Conservation (phyloP, 2,113 vertebrate genomes). For the Suricata suricatta region DNA sequence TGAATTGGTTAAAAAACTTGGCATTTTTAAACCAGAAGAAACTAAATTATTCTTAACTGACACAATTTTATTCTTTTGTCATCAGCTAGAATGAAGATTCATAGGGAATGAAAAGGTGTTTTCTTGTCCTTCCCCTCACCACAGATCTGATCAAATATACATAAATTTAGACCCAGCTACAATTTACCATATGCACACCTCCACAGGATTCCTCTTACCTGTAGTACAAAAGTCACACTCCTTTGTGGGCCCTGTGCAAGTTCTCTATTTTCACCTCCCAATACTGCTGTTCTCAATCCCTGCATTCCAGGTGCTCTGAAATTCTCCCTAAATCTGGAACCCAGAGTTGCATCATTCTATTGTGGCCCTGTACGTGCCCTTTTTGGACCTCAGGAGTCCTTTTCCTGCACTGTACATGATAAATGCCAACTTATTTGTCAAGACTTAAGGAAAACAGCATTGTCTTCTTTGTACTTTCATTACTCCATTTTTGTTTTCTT, state of each 20-base stretch:
- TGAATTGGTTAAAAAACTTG: background rate
- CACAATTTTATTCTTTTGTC: conserved; percentile 16
- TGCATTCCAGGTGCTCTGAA: background rate
- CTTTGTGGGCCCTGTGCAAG: background rate
- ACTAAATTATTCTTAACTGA: conserved; percentile 6
- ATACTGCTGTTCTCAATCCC: background rate
- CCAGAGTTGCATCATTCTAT: background rate
- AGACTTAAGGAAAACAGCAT: background rate
- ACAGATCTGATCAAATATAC: background rate
- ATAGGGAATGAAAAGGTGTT: background rate
- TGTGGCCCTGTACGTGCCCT: background rate
- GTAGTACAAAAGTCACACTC: background rate
- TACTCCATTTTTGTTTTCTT: background rate
- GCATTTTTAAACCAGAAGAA: background rate
- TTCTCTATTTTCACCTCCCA: background rate
- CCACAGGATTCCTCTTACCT: background rate
- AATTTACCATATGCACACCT: background rate
- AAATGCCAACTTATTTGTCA: background rate
- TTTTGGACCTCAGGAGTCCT: background rate
- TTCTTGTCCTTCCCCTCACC: background rate
- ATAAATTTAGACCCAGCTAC: background rate
- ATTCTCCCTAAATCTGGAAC: background rate
- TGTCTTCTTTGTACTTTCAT: background rate
- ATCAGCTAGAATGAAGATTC: background rate
- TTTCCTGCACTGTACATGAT: background rate